Conservation (phyloP, 1,140 invertebrate genomes). For the Vanessa tameamea region DNA sequence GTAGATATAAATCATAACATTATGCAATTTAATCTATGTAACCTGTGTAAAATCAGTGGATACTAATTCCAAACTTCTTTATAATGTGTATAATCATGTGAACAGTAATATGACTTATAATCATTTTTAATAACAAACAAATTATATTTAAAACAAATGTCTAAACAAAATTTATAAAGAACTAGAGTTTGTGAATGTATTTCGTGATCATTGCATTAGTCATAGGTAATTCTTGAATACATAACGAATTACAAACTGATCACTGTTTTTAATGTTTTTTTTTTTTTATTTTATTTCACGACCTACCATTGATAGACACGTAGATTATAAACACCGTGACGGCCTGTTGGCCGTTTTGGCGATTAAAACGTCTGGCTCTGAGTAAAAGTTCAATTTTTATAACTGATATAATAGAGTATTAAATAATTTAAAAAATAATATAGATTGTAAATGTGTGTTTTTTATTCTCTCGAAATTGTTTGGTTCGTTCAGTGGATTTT, state of each 20-base stretch:
- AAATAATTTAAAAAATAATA: too few relatives aligned
- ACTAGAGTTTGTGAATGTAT: constrained; percentile 5
- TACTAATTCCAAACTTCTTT: too few relatives aligned
- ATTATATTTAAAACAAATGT: background rate
- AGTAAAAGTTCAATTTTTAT: constrained; percentile 4
- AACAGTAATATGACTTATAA: too few relatives aligned
- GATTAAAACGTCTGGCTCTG: background rate
- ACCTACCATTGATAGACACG: background rate
- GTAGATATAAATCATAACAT: too few relatives aligned
- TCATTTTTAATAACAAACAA: too few relatives aligned
- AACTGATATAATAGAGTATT: background rate
- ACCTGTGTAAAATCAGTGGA: too few relatives aligned
- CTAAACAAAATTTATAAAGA: constrained; percentile 3
- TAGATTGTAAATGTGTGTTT: too few relatives aligned
- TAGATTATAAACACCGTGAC: background rate
- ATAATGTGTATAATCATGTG: too few relatives aligned
- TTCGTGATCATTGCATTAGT: constrained; percentile 34
- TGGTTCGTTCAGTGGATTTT: too few relatives aligned
- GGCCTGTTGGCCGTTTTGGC: background rate
- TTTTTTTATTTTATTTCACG: constrained; percentile 15
- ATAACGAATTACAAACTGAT: constrained; percentile 16
- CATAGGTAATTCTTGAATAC: constrained; percentile 28
- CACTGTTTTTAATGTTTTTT: background rate
- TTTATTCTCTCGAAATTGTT: too few relatives aligned
- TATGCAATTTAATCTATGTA: too few relatives aligned